Evolutionary conservation across 2,888 invertebrate genomes (phyloP).

Genomic region (Rapana venosa): DNA sequence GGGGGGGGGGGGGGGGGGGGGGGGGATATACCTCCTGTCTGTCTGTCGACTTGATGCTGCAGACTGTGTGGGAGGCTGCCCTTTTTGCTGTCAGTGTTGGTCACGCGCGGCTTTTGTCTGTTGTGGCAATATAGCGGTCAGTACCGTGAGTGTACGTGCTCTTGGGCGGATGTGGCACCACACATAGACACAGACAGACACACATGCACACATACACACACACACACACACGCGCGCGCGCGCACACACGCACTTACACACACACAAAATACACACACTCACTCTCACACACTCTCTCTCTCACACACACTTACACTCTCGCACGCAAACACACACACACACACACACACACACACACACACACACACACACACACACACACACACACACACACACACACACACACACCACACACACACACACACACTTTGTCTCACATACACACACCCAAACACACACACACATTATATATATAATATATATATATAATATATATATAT

Average conservation of each 20-base stretch:
- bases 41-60: too few species aligned
- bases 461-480: too few species aligned
- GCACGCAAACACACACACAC: slow-evolving; percentile 12
- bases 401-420: background rate
- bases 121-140: too few species aligned
- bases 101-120: too few species aligned
- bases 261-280: background rate
- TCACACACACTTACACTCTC: background rate
- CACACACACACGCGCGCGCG: background rate
- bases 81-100: too few species aligned
- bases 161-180: background rate
- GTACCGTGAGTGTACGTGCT: too few species aligned
- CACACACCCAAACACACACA: background rate
- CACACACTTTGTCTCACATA: background rate
- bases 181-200: background rate
- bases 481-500: too few species aligned
- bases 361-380: background rate
- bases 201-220: background rate
- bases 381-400: background rate
- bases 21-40: too few species aligned
- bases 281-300: background rate
- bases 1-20: too few species aligned
- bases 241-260: background rate
- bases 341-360: slow-evolving; percentile 11
- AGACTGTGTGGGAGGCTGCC: too few species aligned